Percentiles rank a stretch among this genome's conserved stretches.
These are phyloP conservation scores for Brachycybe producta DNA, from an alignment of 2,888 invertebrate genomes.

Conservation along the genomic window DNA sequence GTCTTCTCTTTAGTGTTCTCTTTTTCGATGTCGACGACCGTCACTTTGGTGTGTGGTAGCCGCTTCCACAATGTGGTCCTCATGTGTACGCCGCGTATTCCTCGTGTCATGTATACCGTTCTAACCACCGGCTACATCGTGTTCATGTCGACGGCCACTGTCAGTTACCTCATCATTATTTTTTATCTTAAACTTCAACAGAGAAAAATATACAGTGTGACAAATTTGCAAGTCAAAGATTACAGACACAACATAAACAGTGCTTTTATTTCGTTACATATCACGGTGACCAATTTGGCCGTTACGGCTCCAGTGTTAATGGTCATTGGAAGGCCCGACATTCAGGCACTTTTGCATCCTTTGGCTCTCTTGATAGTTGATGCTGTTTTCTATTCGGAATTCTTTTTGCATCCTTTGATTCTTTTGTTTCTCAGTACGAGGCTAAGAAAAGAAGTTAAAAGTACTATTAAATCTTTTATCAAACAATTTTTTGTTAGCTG, in stretches of 20 bases:
- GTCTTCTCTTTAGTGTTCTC: slow-evolving; percentile 17
- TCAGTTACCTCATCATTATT: slow-evolving; percentile 25
- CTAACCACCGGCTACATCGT: slow-evolving; percentile 26
- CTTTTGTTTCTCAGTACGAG: slow-evolving; percentile 25
- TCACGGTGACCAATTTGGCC: slow-evolving; percentile 26
- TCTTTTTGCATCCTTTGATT: slow-evolving; percentile 27
- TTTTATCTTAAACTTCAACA: slow-evolving; percentile 17
- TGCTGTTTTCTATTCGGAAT: slow-evolving; percentile 28
- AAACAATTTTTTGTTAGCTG: neutral
- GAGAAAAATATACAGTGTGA: slow-evolving; percentile 6
- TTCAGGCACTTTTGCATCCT: slow-evolving; percentile 17
- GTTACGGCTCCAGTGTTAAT: slow-evolving; percentile 28
- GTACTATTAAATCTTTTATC: neutral
- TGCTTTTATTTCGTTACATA: slow-evolving; percentile 25
- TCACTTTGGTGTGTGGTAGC: slow-evolving; percentile 13
- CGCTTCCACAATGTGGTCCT: slow-evolving; percentile 26
- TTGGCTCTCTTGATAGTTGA: slow-evolving; percentile 25
- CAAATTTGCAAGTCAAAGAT: slow-evolving; percentile 11
- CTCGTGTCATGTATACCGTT: slow-evolving; percentile 26
- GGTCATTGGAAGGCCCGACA: slow-evolving; percentile 25
- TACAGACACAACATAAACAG: slow-evolving; percentile 21
- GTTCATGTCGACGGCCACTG: slow-evolving; percentile 24
- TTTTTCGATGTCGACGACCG: slow-evolving; percentile 14
- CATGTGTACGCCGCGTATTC: slow-evolving; percentile 28
- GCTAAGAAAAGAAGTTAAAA: slow-evolving; percentile 25